Conservation (phyloP, 2,797 vertebrate species). For the Coreius guichenoti region DNA sequence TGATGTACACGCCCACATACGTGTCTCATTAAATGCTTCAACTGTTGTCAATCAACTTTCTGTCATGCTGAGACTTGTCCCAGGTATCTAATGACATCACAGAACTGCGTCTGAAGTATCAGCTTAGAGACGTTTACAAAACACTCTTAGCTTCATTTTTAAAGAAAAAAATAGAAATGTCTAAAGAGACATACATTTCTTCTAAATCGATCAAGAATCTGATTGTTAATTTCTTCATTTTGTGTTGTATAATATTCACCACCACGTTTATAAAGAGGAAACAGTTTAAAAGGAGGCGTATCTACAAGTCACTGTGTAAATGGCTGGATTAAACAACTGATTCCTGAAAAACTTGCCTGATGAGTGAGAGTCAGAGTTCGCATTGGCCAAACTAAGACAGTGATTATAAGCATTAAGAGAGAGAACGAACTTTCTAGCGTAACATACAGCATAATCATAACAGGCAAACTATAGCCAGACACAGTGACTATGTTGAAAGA, state of each 20-base stretch:
- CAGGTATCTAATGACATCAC: slow-evolving; percentile 16
- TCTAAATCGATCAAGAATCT: background rate
- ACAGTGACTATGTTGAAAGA: slow-evolving; percentile 57
- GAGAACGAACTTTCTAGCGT: background rate
- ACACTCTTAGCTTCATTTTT: too few relatives aligned
- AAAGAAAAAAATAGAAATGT: background rate
- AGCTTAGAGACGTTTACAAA: background rate
- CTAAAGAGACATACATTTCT: background rate
- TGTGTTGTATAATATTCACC: slow-evolving; percentile 9
- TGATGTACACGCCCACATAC: slow-evolving; percentile 14
- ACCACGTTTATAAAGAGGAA: background rate
- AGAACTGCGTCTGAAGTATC: background rate
- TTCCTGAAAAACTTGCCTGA: slow-evolving; percentile 46
- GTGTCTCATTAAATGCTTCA: background rate
- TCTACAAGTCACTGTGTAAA: slow-evolving; percentile 15
- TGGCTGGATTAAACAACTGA: background rate
- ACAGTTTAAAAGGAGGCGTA: background rate
- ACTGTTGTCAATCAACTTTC: slow-evolving; percentile 22
- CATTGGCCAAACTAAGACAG: background rate
- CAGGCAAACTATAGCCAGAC: slow-evolving; percentile 18
- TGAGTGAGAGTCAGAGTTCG: slow-evolving; percentile 23
- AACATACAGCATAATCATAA: slow-evolving; percentile 24
- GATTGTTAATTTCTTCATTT: background rate
- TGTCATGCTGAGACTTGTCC: slow-evolving; percentile 12
- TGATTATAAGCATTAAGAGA: slow-evolving; percentile 27